Evolutionary conservation across 1,140 invertebrate species (phyloP), one percentile per base, ranked within the genome.

Genomic region (Lanistes nyassanus): DNA sequence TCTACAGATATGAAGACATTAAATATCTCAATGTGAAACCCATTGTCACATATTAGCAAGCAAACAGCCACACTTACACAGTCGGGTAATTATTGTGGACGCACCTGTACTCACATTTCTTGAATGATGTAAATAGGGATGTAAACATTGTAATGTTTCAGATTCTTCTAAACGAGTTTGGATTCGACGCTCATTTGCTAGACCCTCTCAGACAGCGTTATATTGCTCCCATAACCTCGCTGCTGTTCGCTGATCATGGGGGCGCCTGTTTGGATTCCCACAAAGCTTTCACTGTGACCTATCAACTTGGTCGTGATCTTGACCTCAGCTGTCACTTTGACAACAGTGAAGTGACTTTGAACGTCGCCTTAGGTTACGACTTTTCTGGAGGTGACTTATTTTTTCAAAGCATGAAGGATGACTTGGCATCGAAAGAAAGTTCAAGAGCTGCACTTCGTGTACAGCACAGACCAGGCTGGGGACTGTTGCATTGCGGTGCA

Each of bases 261-360:
- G 85, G 85, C 23, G 76, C 70, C 26, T 39, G 67, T 4, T 83
- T 91, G 7, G 90, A 91, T 79, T 90, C 90, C 7, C 90, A 91
- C 76, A 89, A 89, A 76, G 88, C 86, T 2, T 91, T 91, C 79
- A 83, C 86, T 72, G 90, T 91, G 3, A 82, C 81, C 34, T 91
- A 91, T 80, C 83, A 86, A 64, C 68, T 82, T 13, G 86, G 79
- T 23, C 76, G 87, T 67, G 90, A 91, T 80, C 71, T 80, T 47
- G 89, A 90, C 70, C 83, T 91, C 16, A 78, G 72, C 72, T 87
- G 83, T 81, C 90, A 91, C 77, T 90, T 84, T 82, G 90, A 91
- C 81, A 91, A 91, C 76, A 84, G 90, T 47, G 90, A 91, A 80
- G 82, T 91, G 5, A 90, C 90, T 3, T 67, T 90, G 21, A 91